Conservation (phyloP, 1,140 invertebrate genomes). For the Apis mellifera region Amel_HAv3.1 CM009931.2:8554001-8554500, state of each 20-base stretch:
- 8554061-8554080: no score
- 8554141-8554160: neutral
- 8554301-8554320: neutral
- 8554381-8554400: slow-evolving; percentile 18
- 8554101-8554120: no score
- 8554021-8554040: no score
- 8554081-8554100: no score
- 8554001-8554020: no score
- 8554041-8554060: no score
- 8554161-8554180: neutral
- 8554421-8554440: slow-evolving; percentile 24
- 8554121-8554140: neutral
- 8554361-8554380: slow-evolving; percentile 39
- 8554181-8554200: neutral
- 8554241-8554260: slow-evolving; percentile 3
- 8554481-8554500: no score
- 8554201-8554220: neutral
- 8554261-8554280: slow-evolving; percentile 36
- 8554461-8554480: neutral
- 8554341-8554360: neutral
- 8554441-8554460: slow-evolving; percentile 33
- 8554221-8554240: neutral
- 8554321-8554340: slow-evolving; percentile 44
- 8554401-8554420: slow-evolving; percentile 53
- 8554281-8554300: neutral